phyloP scores from a whole-genome alignment of 2,888 invertebrate genomes.

The Pheosia gnoma region DNA sequence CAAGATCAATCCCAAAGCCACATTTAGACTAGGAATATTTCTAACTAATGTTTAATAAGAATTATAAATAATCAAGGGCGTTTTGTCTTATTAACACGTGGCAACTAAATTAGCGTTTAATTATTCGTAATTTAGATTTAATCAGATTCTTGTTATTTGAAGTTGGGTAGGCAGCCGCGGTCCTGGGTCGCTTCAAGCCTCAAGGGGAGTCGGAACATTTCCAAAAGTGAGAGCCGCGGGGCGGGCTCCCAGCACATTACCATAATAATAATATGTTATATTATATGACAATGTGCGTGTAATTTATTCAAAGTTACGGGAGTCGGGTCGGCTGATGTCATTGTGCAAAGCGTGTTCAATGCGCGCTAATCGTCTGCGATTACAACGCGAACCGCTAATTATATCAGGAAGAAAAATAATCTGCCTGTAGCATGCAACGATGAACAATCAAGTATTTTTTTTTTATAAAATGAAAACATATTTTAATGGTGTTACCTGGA shows the following conservation, averaged over 20 bases:
- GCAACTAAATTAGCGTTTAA: not conserved
- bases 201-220: constrained; percentile 49
- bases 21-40: not conserved
- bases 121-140: constrained; percentile 1
- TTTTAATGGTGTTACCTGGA: too few relatives aligned
- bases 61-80: too few relatives aligned
- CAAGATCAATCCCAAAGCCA: not conserved
- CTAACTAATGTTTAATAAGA: too few relatives aligned
- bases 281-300: constrained; percentile 46
- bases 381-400: not conserved
- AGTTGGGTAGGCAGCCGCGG: constrained; percentile 35
- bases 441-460: not conserved
- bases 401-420: not conserved
- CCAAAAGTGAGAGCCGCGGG: constrained; percentile 32
- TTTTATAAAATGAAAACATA: too few relatives aligned
- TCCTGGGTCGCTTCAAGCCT: constrained; percentile 38
- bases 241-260: constrained; percentile 46
- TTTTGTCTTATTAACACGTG: not conserved
- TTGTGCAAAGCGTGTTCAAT: constrained; percentile 16
- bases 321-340: constrained; percentile 38
- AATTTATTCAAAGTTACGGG: constrained; percentile 54
- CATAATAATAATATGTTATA: constrained; percentile 48
- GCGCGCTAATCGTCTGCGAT: constrained; percentile 13
- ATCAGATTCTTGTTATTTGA: constrained; percentile 19
- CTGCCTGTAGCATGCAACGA: not conserved